Percentiles rank a stretch among this genome's conserved stretches.
phyloP scores from a whole-genome alignment of 2,113 vertebrate genomes.

The Triplophysa siluroides region DNA sequence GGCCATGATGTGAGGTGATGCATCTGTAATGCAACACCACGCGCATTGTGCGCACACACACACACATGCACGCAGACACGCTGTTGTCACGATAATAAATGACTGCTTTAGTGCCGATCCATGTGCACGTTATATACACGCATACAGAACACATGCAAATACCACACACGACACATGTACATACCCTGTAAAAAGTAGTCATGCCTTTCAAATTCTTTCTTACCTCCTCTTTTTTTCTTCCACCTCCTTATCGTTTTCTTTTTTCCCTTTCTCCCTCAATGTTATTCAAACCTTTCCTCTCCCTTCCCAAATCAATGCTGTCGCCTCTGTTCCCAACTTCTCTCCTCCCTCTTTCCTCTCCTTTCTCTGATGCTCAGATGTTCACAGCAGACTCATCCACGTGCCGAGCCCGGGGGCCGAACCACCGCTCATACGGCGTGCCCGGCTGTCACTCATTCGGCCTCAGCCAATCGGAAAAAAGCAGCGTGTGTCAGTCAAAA shows the following conservation, averaged over 20 bases:
- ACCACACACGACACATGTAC: not conserved
- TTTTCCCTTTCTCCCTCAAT: conserved; percentile 17
- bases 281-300: conserved; percentile 38
- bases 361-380: conserved; percentile 65
- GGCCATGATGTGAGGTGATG: conserved; percentile 5
- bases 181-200: not conserved
- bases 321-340: conserved; percentile 63
- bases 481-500: conserved; percentile 56
- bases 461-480: conserved; percentile 58
- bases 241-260: not conserved
- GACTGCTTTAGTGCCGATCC: conserved; percentile 1
- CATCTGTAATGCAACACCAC: conserved; percentile 26
- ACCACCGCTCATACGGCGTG: not conserved
- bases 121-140: conserved; percentile 5
- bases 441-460: conserved; percentile 54
- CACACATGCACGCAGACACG: conserved; percentile 12
- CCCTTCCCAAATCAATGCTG: conserved; percentile 36
- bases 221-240: conserved; percentile 22
- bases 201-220: not conserved
- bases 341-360: conserved; percentile 57
- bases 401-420: conserved; percentile 61
- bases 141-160: not conserved
- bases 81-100: conserved; percentile 22
- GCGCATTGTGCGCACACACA: conserved; percentile 2
- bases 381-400: conserved; percentile 67